Conservation (phyloP, 2,113 vertebrate species). For the Nesoenas mayeri region DNA sequence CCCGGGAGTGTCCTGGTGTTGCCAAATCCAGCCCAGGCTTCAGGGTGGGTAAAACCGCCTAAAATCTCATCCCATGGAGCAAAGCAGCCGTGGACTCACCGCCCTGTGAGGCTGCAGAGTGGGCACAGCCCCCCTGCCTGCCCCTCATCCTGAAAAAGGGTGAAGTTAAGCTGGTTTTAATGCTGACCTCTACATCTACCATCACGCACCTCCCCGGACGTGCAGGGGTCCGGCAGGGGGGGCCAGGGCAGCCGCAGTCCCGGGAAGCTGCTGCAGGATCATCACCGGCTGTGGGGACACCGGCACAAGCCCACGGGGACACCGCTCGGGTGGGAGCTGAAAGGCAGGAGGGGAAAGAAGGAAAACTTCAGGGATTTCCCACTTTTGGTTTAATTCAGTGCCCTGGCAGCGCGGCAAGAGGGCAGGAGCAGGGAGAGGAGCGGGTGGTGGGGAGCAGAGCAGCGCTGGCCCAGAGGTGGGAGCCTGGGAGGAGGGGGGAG, state of each 20-base stretch:
- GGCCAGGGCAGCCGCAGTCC: background rate
- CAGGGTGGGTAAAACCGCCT: background rate
- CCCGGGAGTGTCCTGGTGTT: background rate
- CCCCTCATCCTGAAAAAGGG: background rate
- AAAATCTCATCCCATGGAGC: accelerated
- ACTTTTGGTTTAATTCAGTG: too few relatives aligned
- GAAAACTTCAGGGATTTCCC: background rate
- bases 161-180: background rate
- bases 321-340: background rate
- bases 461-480: accelerated
- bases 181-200: accelerated
- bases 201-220: slow-evolving; percentile 66
- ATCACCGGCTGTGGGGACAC: slow-evolving; percentile 57
- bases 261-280: slow-evolving; percentile 68
- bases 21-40: background rate
- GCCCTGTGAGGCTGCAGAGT: background rate
- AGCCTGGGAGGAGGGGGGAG: background rate
- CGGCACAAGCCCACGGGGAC: background rate
- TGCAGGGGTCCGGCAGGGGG: slow-evolving; percentile 33
- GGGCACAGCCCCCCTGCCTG: background rate
- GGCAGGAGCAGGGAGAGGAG: background rate
- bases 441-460: background rate
- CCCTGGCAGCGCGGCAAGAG: too few relatives aligned
- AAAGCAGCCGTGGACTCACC: background rate
- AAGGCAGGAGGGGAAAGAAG: background rate